Base-by-base conservation (phyloP, 2,113 vertebrate genomes). In the Xiphophorus couchianus region DNA sequence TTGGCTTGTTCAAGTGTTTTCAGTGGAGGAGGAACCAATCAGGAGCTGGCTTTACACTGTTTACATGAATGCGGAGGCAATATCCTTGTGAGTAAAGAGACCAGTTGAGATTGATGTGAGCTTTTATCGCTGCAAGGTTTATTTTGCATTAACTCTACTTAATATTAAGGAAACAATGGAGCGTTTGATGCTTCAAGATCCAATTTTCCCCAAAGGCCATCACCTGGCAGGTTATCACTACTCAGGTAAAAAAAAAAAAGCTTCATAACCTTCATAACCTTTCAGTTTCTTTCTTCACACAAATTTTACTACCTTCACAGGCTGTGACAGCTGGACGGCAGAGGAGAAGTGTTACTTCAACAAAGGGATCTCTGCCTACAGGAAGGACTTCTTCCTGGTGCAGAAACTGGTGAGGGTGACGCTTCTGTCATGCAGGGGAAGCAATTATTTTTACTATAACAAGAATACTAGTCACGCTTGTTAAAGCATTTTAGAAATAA, bases 381-480 rank as follows among this genome's bases (percentile, higher is more conserved):
- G 96, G 92, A 99, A 97, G 91, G 98, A 99, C 80, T 99, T 99
- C 87, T 96, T 99, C 84, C 88, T 97, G 92, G 98, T 99, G 84
- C 98, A 99, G 93, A 98, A 98, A 89, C 90, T 99, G 95, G 98
- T 99, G 93, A 4, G 86, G n/a, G 65, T 15, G 0, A 69, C 39
- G 7, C 9, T 63, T 28, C 69, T 3, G 48, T n/a, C 76, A 42
- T 29, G 10, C 30, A 62, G 60, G 17, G 44, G 44, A 19, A 19
- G 17, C 17, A 48, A 48, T 17, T 48, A 48, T 48, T 48, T 48
- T 48, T 48, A 5, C 1, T 48, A 48, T 48, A 19, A 48, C 17
- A 17, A 48, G 19, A 58, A 58, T n/a, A 1, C 0, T 58, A n/a
- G 8, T 25, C 25, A n/a, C 10, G 17, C 10, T n/a, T 25, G 2